Evolutionary conservation across 1,140 invertebrate genomes (phyloP).

Genomic region (Drosophila orena): DNA sequence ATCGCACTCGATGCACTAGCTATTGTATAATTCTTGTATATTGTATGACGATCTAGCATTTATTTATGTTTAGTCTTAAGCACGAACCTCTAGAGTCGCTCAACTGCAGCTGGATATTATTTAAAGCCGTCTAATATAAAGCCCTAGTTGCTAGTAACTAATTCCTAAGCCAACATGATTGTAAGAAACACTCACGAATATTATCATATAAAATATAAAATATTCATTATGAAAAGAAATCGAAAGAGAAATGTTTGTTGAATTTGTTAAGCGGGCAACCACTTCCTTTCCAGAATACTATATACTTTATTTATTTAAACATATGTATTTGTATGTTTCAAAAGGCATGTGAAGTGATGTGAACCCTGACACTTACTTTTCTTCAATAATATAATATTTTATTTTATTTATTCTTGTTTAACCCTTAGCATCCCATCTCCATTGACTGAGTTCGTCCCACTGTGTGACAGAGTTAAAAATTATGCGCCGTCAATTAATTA

Average conservation of each 20-base stretch:
- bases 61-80: conserved; percentile 58
- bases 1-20: conserved; percentile 28
- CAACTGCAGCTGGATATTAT: conserved; percentile 44
- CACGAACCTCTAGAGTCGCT: conserved; percentile 51
- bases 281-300: too few relatives aligned
- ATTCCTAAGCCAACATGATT: conserved; percentile 36
- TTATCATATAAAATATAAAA: conserved; percentile 77
- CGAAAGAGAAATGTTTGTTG: neutral
- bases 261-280: conserved; percentile 2
- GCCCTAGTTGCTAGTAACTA: conserved; percentile 58
- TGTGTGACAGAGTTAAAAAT: conserved; percentile 43
- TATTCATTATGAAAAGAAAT: conserved; percentile 64
- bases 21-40: conserved; percentile 51
- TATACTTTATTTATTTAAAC: neutral
- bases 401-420: neutral
- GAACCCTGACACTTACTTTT: neutral
- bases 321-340: neutral
- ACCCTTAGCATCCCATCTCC: neutral
- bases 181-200: conserved; percentile 56
- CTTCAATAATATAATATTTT: neutral
- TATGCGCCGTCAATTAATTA: conserved; percentile 70
- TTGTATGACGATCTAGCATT: conserved; percentile 56
- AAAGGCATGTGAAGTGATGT: neutral
- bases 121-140: conserved; percentile 46
- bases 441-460: conserved; percentile 36